A percentile compares a stretch with the other conserved stretches of the same genome.
phyloP scores from a whole-genome alignment of 2,797 vertebrate genomes.

The Rhincodon typus region DNA sequence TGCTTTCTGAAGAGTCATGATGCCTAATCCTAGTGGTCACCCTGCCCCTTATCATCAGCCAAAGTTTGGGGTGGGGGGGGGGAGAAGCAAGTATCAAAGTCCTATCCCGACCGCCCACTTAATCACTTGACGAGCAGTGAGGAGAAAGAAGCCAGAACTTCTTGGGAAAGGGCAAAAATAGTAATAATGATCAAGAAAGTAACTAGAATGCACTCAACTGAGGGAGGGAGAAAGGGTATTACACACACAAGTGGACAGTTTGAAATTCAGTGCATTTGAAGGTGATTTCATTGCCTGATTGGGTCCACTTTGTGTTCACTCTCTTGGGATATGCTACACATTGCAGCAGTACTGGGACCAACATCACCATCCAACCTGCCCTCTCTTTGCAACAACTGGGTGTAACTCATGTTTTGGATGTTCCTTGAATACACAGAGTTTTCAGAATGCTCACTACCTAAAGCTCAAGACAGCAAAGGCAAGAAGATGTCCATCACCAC shows the following conservation, averaged over 20 bases:
- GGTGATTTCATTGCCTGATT: not conserved
- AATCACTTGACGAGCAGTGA: not conserved
- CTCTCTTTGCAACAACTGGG: not conserved
- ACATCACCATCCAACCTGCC: not conserved
- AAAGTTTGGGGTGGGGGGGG: not conserved
- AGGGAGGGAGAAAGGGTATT: not conserved
- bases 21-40: not conserved
- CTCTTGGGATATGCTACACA: not conserved
- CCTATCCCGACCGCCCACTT: not conserved
- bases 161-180: not conserved
- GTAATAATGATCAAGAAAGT: not conserved
- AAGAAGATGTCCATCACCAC: slow-evolving; percentile 14
- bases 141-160: not conserved
- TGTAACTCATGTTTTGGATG: not conserved
- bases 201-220: not conserved
- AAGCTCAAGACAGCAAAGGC: not conserved
- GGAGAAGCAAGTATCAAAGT: too few species aligned
- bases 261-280: slow-evolving; percentile 13
- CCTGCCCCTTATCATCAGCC: not conserved
- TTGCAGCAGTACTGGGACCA: not conserved
- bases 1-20: too few species aligned
- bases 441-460: not conserved
- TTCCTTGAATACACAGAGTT: not conserved
- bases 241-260: not conserved
- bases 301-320: not conserved